Evolutionary conservation across 2,113 vertebrate genomes (phyloP).

Genomic region (Leucopsar rothschildi): DNA sequence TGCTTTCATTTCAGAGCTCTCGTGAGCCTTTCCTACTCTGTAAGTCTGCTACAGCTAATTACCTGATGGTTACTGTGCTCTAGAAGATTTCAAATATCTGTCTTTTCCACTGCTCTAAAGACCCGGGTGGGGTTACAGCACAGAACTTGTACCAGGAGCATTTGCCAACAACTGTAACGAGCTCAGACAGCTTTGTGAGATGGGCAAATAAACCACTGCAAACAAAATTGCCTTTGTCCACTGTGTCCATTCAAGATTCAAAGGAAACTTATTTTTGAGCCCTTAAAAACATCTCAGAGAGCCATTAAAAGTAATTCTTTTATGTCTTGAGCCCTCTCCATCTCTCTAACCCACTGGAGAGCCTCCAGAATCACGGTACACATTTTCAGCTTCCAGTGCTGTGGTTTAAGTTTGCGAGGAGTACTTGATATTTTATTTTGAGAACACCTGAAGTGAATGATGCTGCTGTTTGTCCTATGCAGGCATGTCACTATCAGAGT

Average conservation of each 20-base stretch:
- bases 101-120: slow-evolving; percentile 33
- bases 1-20: slow-evolving; percentile 50
- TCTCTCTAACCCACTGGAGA: background rate
- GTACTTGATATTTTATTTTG: background rate
- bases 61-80: background rate
- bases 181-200: background rate
- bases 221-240: background rate
- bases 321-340: background rate
- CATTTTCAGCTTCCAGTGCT: background rate
- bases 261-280: background rate
- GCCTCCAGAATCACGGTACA: background rate
- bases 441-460: background rate
- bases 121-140: background rate
- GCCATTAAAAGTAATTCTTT: background rate
- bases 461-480: background rate
- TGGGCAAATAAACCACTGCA: slow-evolving; percentile 5
- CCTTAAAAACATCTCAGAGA: background rate
- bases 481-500: background rate
- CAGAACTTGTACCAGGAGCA: background rate
- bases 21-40: slow-evolving; percentile 18
- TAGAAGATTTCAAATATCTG: slow-evolving; percentile 46
- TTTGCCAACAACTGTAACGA: slow-evolving; percentile 33
- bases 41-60: slow-evolving; percentile 53
- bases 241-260: background rate
- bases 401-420: background rate